Evolutionary conservation across 2,888 invertebrate genomes (phyloP).

Genomic region (Zygogramma bicolorata): DNA sequence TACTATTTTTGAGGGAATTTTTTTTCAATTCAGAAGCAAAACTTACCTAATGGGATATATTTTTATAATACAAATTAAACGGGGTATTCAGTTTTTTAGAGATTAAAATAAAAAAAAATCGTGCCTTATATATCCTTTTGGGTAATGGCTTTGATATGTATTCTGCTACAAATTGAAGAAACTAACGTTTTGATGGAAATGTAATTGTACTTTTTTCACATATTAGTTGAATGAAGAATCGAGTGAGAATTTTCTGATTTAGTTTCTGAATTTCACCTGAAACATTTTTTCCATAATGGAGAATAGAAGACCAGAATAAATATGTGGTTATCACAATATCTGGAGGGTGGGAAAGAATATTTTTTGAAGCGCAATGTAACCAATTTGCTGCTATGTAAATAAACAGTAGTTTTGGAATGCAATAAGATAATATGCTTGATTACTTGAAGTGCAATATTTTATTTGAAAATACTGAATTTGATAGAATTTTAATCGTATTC

Average conservation of each 20-base stretch:
- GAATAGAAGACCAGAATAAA: too few relatives aligned
- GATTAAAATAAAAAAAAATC: slow-evolving; percentile 15
- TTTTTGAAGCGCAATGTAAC: too few relatives aligned
- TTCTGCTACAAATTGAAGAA: background rate
- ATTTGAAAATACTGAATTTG: too few relatives aligned
- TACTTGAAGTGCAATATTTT: background rate
- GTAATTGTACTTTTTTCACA: background rate
- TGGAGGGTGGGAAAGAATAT: too few relatives aligned
- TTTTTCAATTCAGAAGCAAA: background rate
- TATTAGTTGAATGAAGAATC: background rate
- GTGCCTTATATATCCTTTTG: slow-evolving; percentile 41
- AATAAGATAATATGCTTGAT: too few relatives aligned
- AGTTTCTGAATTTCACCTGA: background rate
- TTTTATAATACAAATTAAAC: slow-evolving; percentile 14
- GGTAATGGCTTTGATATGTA: slow-evolving; percentile 19
- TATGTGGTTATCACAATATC: too few relatives aligned
- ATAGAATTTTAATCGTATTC: too few relatives aligned
- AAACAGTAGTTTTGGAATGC: too few relatives aligned
- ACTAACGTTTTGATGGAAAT: background rate
- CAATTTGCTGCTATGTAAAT: too few relatives aligned
- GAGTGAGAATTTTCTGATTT: too few relatives aligned
- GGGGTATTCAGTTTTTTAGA: slow-evolving; percentile 1
- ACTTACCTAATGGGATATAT: slow-evolving; percentile 37
- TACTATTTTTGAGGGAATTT: background rate
- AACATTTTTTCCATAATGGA: too few relatives aligned